Evolutionary conservation across 2,113 vertebrate genomes (phyloP), one percentile per base, ranked within the genome.

Genomic region (Tragelaphus buxtoni): DNA sequence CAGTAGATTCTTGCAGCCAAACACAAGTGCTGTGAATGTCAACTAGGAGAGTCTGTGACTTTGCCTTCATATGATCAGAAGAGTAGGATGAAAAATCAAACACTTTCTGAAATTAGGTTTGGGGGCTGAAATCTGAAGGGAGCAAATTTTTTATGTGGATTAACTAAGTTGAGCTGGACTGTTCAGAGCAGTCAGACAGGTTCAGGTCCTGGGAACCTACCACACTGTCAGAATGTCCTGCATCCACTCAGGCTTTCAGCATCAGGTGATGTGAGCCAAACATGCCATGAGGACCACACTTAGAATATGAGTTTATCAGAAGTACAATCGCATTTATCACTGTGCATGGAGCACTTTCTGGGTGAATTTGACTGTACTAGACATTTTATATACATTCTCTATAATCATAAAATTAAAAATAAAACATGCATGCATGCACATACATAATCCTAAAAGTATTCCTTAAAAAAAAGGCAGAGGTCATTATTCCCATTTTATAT

Each of bases 401-500:
- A 16, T 92, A 88, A 69, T 12, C 26, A 32, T 87, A 65, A 76
- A 91, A 87, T 63, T 61, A 61, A 61, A 61, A 61, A 16, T 61
- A 61, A 61, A 61, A 16, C 13, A 32, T 32, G 30, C 30, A 63
- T 32, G 30, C 30, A 63, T 32, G 60, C 60, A 32, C 30, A 63
- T 7, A 63, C 60, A 26, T 93, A 88, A 69, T 9, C 26, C 32
- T 87, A 65, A 76, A 89, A 84, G 53, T 20, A 69, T n/a, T 88
- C 30, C 13, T 88, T 0, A 65, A 65, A 65, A n/a, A 65, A 30
- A 24, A 18, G 42, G 61, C 3, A 91, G 14, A 2, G 49, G 14
- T 63, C n/a, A 81, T 87, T 76, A 84, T 35, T 85, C 20, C 10
- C 39, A 96, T 76, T 94, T 90, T 95, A 58, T 85, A 83, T 89